Conservation (phyloP, 2,888 invertebrate species). For the Ichneumon xanthorius region DNA sequence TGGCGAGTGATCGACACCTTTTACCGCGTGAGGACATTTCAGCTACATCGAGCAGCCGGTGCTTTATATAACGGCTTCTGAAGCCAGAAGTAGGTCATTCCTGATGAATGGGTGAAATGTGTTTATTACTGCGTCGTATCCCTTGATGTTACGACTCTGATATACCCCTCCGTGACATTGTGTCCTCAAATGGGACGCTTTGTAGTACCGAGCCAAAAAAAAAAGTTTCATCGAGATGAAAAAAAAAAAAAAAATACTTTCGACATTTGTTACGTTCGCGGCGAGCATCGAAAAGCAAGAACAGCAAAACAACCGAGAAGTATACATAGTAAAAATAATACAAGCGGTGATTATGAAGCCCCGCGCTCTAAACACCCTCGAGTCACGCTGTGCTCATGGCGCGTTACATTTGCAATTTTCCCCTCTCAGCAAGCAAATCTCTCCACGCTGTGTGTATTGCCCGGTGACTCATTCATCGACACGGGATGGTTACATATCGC, state of each 20-base stretch:
- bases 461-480: background rate
- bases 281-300: background rate
- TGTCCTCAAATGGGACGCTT: constrained; percentile 1
- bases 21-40: constrained; percentile 74
- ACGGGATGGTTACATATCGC: background rate
- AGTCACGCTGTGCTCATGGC: constrained; percentile 43
- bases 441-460: background rate
- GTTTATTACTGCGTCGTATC: constrained; percentile 34
- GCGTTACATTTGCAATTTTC: constrained; percentile 47
- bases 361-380: constrained; percentile 42
- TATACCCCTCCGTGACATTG: constrained; percentile 15
- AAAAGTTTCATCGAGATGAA: background rate
- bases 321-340: constrained; percentile 33
- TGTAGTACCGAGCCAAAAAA: constrained; percentile 13
- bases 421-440: background rate
- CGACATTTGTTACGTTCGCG: constrained; percentile 12
- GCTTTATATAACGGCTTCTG: constrained; percentile 77
- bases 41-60: constrained; percentile 35
- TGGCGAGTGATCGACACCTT: constrained; percentile 75
- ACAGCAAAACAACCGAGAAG: background rate
- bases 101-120: constrained; percentile 69
- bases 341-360: constrained; percentile 63
- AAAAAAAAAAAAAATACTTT: background rate
- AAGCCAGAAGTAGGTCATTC: constrained; percentile 75
- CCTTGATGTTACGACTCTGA: constrained; percentile 36